Conservation (phyloP, 2,797 vertebrate genomes). For the Eulemur mongoz region DNA sequence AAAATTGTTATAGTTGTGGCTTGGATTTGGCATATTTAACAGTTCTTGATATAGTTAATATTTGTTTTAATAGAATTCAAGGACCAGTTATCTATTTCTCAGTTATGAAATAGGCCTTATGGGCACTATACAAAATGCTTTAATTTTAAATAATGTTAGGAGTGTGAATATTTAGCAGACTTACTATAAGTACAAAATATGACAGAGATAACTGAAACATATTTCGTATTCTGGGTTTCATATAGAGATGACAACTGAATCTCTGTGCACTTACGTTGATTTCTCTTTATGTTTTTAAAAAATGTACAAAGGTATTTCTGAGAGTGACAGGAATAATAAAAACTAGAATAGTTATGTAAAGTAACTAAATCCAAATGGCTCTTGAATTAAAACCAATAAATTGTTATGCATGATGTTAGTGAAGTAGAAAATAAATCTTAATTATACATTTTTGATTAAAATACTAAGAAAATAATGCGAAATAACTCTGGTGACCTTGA, state of each 20-base stretch:
- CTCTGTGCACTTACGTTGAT: not conserved
- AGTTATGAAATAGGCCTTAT: not conserved
- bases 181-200: not conserved
- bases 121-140: not conserved
- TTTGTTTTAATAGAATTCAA: slow-evolving; percentile 40
- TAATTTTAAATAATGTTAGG: slow-evolving; percentile 24
- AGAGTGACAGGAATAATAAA: slow-evolving; percentile 46
- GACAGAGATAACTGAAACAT: not conserved
- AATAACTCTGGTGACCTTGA: slow-evolving; percentile 6
- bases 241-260: not conserved
- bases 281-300: slow-evolving; percentile 55
- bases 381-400: slow-evolving; percentile 28
- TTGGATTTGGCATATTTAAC: slow-evolving; percentile 20
- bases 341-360: not conserved
- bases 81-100: not conserved
- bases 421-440: slow-evolving; percentile 46
- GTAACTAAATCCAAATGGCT: slow-evolving; percentile 31
- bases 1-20: slow-evolving; percentile 27
- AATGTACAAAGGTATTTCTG: not conserved
- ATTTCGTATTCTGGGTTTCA: not conserved
- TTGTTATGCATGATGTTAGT: slow-evolving; percentile 25
- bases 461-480: not conserved
- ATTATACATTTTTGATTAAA: slow-evolving; percentile 25
- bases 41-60: not conserved
- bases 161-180: not conserved